phyloP scores from a whole-genome alignment of 2,797 vertebrate species.

The Macropodus opercularis region DNA sequence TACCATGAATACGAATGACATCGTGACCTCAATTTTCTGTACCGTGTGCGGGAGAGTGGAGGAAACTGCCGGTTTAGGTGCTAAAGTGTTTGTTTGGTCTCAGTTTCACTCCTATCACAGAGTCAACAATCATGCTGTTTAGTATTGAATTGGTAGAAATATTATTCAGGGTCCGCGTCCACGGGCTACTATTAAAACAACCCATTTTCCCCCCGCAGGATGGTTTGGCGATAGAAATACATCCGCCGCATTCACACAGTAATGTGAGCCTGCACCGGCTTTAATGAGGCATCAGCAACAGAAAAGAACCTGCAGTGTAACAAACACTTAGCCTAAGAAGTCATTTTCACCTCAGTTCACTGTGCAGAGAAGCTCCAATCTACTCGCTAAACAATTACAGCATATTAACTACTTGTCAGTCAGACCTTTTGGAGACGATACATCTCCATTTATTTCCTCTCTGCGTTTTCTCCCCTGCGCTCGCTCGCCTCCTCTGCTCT shows the following conservation, averaged over 20 bases:
- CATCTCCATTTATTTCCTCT: conserved; percentile 76
- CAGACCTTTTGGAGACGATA: conserved; percentile 77
- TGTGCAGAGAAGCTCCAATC: conserved; percentile 59
- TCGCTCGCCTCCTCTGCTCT: conserved; percentile 56
- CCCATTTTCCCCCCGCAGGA: conserved; percentile 24
- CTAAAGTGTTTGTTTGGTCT: conserved; percentile 74
- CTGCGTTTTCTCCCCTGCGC: conserved; percentile 53
- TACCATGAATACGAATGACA: conserved; percentile 78
- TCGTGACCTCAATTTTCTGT: conserved; percentile 79
- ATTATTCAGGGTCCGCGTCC: conserved; percentile 56
- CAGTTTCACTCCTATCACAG: conserved; percentile 71
- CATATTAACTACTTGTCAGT: conserved; percentile 78
- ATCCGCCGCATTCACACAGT: conserved; percentile 36
- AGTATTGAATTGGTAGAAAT: conserved; percentile 58
- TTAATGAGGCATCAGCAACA: conserved; percentile 66
- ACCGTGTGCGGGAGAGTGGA: conserved; percentile 56
- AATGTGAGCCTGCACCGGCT: conserved; percentile 42
- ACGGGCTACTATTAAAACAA: conserved; percentile 51
- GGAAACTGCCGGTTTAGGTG: conserved; percentile 65
- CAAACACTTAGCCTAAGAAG: conserved; percentile 63
- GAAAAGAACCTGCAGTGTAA: conserved; percentile 51
- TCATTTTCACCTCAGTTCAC: conserved; percentile 66
- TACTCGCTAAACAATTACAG: conserved; percentile 73
- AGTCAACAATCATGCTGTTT: conserved; percentile 72
- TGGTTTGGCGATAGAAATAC: conserved; percentile 56